Base-by-base conservation (phyloP, 2,797 vertebrate genomes). In the Labeo calbasu region DNA sequence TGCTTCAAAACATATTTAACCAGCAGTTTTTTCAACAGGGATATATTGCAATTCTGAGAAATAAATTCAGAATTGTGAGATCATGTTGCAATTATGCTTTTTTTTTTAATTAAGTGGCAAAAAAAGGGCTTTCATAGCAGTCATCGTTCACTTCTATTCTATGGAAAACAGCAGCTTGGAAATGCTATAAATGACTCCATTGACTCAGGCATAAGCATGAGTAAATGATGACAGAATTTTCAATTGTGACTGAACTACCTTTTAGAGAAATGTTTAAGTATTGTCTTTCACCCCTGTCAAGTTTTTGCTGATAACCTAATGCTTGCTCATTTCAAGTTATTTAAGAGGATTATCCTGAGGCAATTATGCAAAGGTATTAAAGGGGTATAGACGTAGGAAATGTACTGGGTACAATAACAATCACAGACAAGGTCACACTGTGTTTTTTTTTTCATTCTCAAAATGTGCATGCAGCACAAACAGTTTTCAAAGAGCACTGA, bases 401-500 rank as follows among this genome's bases (percentile, higher is more conserved):
- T 82, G 28, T 70, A 82, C 46, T 68, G 43, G 65, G 19, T 70
- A 83, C 59, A 86, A 83, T 69, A 83, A 83, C 79, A 71, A 19
- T 80, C 63, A 72, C 15, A 57, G 36, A 40, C 79, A 57, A 66
- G 83, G 80, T 87, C 80, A 83, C 80, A 25, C 68, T 81, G 53
- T 55, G n/a, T 43, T 70, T 83, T 50, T 70, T 83, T 50, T 53
- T 51, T 79, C 17, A 53, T 23, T 65, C 15, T 81, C 76, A 36
- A 65, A 79, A 84, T 55, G 71, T 21, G 28, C 69, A 66, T 80
- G 66, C 48, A 65, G 36, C 36, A 87, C 85, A 86, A 85, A 83
- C 80, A 83, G 73, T 82, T 79, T 85, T 75, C 25, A 19, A 75
- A 87, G 43, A 79, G 81, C 46, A 71, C 78, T 75, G 73, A 79